Percentiles rank a stretch among this genome's conserved stretches.
Evolutionary conservation across 2,888 invertebrate species (phyloP).

Genomic region (Meteorus cinctellus): DNA sequence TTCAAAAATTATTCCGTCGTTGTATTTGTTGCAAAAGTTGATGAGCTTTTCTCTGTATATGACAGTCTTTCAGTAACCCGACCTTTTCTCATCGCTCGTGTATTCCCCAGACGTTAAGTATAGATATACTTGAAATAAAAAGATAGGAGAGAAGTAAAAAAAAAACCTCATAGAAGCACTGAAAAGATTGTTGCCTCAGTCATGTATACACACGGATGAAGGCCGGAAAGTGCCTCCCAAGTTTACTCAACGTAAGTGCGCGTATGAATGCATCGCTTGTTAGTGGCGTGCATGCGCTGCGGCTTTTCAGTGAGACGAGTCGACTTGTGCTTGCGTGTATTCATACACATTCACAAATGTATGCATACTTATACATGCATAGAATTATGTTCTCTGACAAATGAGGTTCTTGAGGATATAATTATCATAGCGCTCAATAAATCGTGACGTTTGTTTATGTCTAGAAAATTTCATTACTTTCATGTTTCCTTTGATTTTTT

Average conservation of each 20-base stretch:
- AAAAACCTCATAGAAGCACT: background rate
- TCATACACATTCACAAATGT: background rate
- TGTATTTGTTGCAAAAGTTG: background rate
- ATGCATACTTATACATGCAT: background rate
- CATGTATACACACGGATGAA: conserved; percentile 9
- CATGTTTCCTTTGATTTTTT: background rate
- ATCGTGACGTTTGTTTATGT: background rate
- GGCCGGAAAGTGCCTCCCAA: conserved; percentile 42
- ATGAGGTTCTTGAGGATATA: conserved; percentile 16
- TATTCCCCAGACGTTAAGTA: background rate
- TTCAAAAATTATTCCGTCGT: background rate
- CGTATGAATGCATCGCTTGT: conserved; percentile 60
- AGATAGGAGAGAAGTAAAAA: background rate
- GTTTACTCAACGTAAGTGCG: conserved; percentile 60
- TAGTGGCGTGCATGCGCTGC: conserved; percentile 43
- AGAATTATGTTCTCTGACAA: conserved; percentile 7
- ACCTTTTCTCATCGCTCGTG: conserved; percentile 3
- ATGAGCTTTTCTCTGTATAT: background rate
- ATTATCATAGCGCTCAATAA: background rate
- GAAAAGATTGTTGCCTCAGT: conserved; percentile 12
- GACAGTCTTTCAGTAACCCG: background rate
- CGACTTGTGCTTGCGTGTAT: background rate
- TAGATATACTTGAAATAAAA: conserved; percentile 9
- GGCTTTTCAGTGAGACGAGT: conserved; percentile 19
- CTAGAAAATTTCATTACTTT: background rate